Evolutionary conservation across 2,888 invertebrate genomes (phyloP), one percentile per base, ranked within the genome.

Genomic region (Abrostola tripartita): DNA sequence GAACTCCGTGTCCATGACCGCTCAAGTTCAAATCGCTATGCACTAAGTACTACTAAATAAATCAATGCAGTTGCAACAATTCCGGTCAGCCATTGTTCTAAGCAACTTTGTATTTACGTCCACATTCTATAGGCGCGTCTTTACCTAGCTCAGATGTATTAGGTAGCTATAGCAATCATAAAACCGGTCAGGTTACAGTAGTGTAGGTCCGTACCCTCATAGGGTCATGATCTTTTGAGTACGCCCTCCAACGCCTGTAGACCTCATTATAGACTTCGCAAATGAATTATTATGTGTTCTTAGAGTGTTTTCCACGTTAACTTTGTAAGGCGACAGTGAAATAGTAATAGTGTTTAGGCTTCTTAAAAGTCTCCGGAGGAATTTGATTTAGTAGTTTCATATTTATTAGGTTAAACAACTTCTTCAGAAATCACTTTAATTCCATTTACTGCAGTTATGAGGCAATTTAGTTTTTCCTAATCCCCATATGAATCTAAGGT

Each of bases 111-210:
- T 24, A 14, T 47, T 9, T 24, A 47, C 12, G 12, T 38, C 9
- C 10, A 41, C 5, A 10, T n/a, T 52, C 11, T 57, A 69, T 56
- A 58, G 49, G 5, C 37, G 61, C 51, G 35, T 57, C 63, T 57
- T 69, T 77, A 52, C 56, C 37, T 71, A 60, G 53, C 37, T 64
- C 51, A 57, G 63, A 55, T 41, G n/a, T 63, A 12, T 2, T 24
- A 49, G 61, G 79, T 68, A 72, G 72, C 65, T 65, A 69, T 72
- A 67, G 57, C 51, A 63, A 38, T 54, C 49, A 52, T 51, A 40
- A 8, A 69, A 77, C 77, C 79, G 70, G 79, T 78, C 76, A 63
- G 41, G 41, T 54, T 59, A 60, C 72, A 68, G 73, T 69, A 75
- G 67, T 62, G 64, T 71, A 68, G 63, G 58, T 61, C 65, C 58